Conservation (phyloP, 2,797 vertebrate genomes). For the Zonotrichia albicollis region DNA sequence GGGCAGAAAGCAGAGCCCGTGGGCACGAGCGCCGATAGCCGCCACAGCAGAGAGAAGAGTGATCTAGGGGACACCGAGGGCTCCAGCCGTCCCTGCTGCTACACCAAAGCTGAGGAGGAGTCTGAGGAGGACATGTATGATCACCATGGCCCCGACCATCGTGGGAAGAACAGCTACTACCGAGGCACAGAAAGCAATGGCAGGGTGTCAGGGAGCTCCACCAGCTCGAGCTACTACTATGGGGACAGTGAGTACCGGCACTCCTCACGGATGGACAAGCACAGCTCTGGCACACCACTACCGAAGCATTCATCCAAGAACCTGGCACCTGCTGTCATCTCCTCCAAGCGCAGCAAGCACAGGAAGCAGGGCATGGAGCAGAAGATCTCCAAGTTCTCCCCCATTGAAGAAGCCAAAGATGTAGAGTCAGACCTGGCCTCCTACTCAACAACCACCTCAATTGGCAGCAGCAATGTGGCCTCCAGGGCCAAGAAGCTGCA, state of each 20-base stretch:
- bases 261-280: slow-evolving; percentile 80
- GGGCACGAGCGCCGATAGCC: slow-evolving; percentile 68
- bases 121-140: slow-evolving; percentile 93
- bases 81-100: slow-evolving; percentile 82
- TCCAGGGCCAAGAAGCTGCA: slow-evolving; percentile 91
- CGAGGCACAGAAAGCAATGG: slow-evolving; percentile 85
- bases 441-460: slow-evolving; percentile 85
- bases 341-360: slow-evolving; percentile 97
- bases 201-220: slow-evolving; percentile 79
- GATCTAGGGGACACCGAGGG: slow-evolving; percentile 78
- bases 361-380: slow-evolving; percentile 98
- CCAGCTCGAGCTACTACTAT: slow-evolving; percentile 85
- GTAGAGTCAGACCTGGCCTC: slow-evolving; percentile 96
- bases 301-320: slow-evolving; percentile 94
- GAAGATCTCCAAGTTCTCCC: slow-evolving; percentile 98
- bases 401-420: slow-evolving; percentile 97
- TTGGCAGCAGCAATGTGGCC: slow-evolving; percentile 86
- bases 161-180: slow-evolving; percentile 83
- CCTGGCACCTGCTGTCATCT: slow-evolving; percentile 90
- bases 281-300: slow-evolving; percentile 75
- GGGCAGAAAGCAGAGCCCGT: slow-evolving; percentile 83
- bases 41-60: slow-evolving; percentile 80
- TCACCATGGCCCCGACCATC: slow-evolving; percentile 84
- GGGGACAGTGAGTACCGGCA: slow-evolving; percentile 88
- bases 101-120: slow-evolving; percentile 90